phyloP scores from a whole-genome alignment of 37 sponge, comb jelly and placozoan species.

The Aplysina aerophoba region DNA sequence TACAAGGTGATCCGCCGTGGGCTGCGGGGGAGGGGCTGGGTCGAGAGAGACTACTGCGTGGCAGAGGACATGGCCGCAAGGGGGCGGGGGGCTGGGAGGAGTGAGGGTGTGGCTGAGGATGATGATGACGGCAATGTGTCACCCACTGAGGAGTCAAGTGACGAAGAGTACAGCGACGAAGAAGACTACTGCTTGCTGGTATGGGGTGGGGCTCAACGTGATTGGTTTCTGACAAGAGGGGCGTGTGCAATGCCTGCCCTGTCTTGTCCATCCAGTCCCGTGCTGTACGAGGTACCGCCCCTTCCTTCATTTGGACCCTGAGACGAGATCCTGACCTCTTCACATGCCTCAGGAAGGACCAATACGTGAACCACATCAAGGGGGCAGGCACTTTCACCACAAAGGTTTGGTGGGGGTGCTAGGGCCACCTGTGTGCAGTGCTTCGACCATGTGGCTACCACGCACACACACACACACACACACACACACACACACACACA shows the following conservation, averaged over 20 bases:
- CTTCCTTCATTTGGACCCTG: slow-evolving; percentile 91
- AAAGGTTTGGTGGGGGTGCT: slow-evolving; percentile 46
- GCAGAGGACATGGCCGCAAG: not conserved
- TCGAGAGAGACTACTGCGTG: slow-evolving; percentile 74
- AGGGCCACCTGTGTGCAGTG: too few relatives aligned
- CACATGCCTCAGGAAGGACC: slow-evolving; percentile 51
- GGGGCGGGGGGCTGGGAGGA: not conserved
- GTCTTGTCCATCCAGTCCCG: slow-evolving; percentile 79
- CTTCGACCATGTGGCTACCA: too few relatives aligned
- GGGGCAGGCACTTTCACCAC: slow-evolving; percentile 89
- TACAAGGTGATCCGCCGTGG: slow-evolving; percentile 73
- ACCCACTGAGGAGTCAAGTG: slow-evolving; percentile 47
- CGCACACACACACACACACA: too few relatives aligned
- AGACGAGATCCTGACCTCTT: slow-evolving; percentile 58
- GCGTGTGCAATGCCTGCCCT: too few relatives aligned
- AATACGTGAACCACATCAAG: slow-evolving; percentile 84
- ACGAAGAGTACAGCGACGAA: slow-evolving; percentile 72
- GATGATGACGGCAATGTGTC: slow-evolving; percentile 19
- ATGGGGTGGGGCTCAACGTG: not conserved
- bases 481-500: slow-evolving; percentile 12
- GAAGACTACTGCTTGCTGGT: slow-evolving; percentile 82
- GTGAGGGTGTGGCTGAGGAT: not conserved
- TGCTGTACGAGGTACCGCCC: slow-evolving; percentile 62
- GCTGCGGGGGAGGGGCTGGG: slow-evolving; percentile 88
- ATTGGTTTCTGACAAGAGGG: not conserved